Conservation (phyloP, 2,113 vertebrate species). For the Pterophyllum scalare region DNA sequence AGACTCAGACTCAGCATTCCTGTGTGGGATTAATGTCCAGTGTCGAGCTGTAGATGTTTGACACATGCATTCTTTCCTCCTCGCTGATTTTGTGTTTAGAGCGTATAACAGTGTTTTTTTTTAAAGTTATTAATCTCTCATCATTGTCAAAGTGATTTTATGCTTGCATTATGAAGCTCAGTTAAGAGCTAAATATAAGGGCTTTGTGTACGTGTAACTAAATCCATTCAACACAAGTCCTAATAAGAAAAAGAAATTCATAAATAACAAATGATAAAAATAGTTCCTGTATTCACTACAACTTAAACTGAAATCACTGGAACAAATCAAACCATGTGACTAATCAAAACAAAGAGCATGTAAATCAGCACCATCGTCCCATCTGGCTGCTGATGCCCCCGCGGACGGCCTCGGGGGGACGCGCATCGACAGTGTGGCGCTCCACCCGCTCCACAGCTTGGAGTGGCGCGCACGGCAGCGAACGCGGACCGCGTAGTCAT, state of each 20-base stretch:
- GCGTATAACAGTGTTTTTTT: not conserved
- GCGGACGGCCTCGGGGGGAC: slow-evolving; percentile 48
- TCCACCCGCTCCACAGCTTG: slow-evolving; percentile 81
- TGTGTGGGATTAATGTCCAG: not conserved
- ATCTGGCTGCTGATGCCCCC: slow-evolving; percentile 38
- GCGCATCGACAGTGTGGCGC: slow-evolving; percentile 54
- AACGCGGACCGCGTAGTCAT: slow-evolving; percentile 71
- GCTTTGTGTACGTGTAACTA: not conserved
- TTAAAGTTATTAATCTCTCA: not conserved
- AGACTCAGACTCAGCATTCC: not conserved
- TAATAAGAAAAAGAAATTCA: not conserved
- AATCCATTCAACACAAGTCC: not conserved
- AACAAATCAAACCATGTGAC: not conserved
- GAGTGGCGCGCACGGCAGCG: slow-evolving; percentile 78
- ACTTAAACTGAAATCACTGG: not conserved
- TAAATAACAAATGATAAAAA: not conserved
- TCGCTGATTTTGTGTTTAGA: not conserved
- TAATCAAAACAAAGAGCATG: not conserved
- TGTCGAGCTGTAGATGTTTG: not conserved
- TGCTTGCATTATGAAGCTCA: not conserved
- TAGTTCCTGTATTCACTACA: not conserved
- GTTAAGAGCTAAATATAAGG: not conserved
- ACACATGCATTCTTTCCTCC: not conserved
- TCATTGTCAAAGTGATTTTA: not conserved
- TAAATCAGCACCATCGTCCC: not conserved